Evolutionary conservation across 2,797 vertebrate species (phyloP).

Genomic region (Urophycis tenuis): DNA sequence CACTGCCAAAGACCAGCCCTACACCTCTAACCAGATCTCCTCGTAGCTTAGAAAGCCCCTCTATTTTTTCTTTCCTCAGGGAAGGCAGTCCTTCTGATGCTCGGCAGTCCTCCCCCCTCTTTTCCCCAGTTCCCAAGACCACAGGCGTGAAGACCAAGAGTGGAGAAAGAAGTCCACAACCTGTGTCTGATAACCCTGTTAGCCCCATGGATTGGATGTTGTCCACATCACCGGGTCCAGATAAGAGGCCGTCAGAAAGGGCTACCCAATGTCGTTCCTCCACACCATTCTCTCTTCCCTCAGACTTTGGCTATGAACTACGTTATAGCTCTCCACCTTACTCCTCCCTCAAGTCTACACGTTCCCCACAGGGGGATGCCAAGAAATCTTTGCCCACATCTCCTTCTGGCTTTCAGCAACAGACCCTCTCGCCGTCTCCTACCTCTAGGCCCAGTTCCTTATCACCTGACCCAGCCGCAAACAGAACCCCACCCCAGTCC

Average conservation of each 20-base stretch:
- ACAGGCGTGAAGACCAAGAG: constrained; percentile 34
- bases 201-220: constrained; percentile 18
- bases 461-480: constrained; percentile 14
- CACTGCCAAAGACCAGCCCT: constrained; percentile 24
- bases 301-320: constrained; percentile 55
- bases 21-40: constrained; percentile 36
- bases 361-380: constrained; percentile 48
- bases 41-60: constrained; percentile 37
- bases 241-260: constrained; percentile 45
- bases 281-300: constrained; percentile 51
- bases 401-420: constrained; percentile 29
- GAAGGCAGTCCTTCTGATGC: constrained; percentile 38
- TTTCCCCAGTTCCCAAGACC: constrained; percentile 26
- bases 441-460: constrained; percentile 16
- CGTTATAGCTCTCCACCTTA: constrained; percentile 68
- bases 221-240: constrained; percentile 25
- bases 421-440: constrained; percentile 16
- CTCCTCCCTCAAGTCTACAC: constrained; percentile 62
- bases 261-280: constrained; percentile 22
- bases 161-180: constrained; percentile 40
- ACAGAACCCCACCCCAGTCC: not conserved
- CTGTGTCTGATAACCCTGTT: constrained; percentile 46
- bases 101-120: constrained; percentile 18
- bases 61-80: constrained; percentile 61
- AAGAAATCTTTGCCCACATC: constrained; percentile 29